Evolutionary conservation across 2,113 vertebrate genomes (phyloP).

Genomic region (Tetrax tetrax): DNA sequence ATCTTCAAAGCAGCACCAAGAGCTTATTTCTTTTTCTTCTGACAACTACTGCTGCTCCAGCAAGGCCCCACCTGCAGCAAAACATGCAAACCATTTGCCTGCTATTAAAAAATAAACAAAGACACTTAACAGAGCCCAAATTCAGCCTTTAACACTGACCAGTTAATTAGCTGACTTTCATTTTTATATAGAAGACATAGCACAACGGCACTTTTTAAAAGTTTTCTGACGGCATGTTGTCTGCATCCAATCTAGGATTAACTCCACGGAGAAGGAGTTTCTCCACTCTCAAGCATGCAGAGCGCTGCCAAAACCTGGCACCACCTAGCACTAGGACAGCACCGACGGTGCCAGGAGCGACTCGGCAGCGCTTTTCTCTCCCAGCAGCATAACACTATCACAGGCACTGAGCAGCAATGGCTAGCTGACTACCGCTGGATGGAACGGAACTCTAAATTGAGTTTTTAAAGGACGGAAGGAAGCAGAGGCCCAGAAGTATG

Average conservation of each 20-base stretch:
- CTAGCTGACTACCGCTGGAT: constrained; percentile 75
- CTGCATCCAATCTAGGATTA: constrained; percentile 73
- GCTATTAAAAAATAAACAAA: not conserved
- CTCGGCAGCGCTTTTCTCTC: constrained; percentile 46
- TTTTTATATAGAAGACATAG: not conserved
- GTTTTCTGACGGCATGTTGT: not conserved
- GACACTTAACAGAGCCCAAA: not conserved
- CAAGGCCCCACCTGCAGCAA: not conserved
- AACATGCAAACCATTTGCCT: not conserved
- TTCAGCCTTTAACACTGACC: not conserved
- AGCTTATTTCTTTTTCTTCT: not conserved
- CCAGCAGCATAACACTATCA: constrained; percentile 77
- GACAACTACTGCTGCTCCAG: not conserved
- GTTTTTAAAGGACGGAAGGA: not conserved
- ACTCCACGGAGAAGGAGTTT: constrained; percentile 59
- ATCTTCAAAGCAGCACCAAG: not conserved
- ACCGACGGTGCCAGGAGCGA: not conserved
- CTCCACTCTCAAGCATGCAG: constrained; percentile 78
- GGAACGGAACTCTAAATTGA: not conserved
- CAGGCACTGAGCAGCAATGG: constrained; percentile 46
- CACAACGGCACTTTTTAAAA: not conserved
- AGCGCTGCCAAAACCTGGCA: constrained; percentile 35
- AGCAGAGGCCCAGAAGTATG: not conserved
- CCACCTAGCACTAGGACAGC: constrained; percentile 53
- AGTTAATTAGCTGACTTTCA: not conserved